Conservation (phyloP, 2,113 vertebrate genomes). For the Gambusia affinis region DNA sequence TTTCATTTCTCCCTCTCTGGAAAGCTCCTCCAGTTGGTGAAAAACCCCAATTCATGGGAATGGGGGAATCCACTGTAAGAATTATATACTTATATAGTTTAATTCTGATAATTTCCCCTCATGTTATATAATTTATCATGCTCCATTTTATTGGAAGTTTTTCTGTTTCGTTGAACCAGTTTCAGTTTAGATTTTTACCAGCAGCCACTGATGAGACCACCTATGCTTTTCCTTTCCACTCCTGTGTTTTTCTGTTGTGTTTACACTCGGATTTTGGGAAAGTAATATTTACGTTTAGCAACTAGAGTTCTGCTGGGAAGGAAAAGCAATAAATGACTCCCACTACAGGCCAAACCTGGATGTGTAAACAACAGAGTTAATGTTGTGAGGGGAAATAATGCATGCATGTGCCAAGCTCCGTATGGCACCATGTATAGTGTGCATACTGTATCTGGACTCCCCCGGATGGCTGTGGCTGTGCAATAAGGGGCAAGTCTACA, state of each 20-base stretch:
- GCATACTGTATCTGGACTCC: slow-evolving; percentile 19
- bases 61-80: slow-evolving; percentile 25
- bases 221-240: neutral
- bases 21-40: slow-evolving; percentile 43
- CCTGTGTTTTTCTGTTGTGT: slow-evolving; percentile 13
- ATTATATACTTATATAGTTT: slow-evolving; percentile 27
- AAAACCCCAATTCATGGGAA: slow-evolving; percentile 21
- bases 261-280: slow-evolving; percentile 23
- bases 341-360: slow-evolving; percentile 26
- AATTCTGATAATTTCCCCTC: slow-evolving; percentile 26
- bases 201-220: slow-evolving; percentile 20
- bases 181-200: slow-evolving; percentile 15
- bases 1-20: slow-evolving; percentile 41
- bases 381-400: slow-evolving; percentile 20
- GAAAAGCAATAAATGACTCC: slow-evolving; percentile 26
- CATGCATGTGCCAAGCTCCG: slow-evolving; percentile 15
- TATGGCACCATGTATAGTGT: slow-evolving; percentile 24
- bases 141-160: neutral
- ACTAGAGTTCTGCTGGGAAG: slow-evolving; percentile 19
- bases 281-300: slow-evolving; percentile 22
- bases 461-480: slow-evolving; percentile 24
- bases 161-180: slow-evolving; percentile 7
- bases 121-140: slow-evolving; percentile 8
- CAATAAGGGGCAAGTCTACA: slow-evolving; percentile 66
- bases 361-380: slow-evolving; percentile 33